These are phyloP conservation scores for Lagria hirta DNA, from an alignment of 2,888 invertebrate genomes.

Conservation along the genomic window DNA sequence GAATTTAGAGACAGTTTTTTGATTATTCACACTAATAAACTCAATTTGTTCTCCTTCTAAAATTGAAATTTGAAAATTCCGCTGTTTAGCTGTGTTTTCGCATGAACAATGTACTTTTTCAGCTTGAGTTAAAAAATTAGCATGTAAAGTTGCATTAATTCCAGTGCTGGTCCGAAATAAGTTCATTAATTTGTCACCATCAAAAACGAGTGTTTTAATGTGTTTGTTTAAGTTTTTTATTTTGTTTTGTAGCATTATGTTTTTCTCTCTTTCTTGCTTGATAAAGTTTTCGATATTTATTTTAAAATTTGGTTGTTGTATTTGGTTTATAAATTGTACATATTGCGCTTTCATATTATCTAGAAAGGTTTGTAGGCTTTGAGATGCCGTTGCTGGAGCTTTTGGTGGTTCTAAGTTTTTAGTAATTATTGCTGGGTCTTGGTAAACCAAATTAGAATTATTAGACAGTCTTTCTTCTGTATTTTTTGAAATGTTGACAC, in stretches of 20 bases:
- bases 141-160: conserved; percentile 82
- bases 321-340: conserved; percentile 78
- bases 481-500: conserved; percentile 80
- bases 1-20: conserved; percentile 75
- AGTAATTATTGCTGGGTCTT: conserved; percentile 81
- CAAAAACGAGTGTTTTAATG: conserved; percentile 87
- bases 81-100: conserved; percentile 85
- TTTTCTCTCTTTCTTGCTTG: conserved; percentile 74
- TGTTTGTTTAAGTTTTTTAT: conserved; percentile 92
- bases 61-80: conserved; percentile 78
- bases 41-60: conserved; percentile 77
- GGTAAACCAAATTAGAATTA: conserved; percentile 90
- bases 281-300: conserved; percentile 73
- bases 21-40: conserved; percentile 70
- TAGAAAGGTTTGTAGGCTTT: conserved; percentile 81
- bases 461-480: conserved; percentile 74
- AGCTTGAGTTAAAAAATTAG: conserved; percentile 81
- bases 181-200: conserved; percentile 86
- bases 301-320: conserved; percentile 79
- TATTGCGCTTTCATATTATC: conserved; percentile 86
- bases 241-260: conserved; percentile 77
- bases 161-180: conserved; percentile 89
- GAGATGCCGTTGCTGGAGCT: conserved; percentile 76
- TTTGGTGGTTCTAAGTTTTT: conserved; percentile 81
- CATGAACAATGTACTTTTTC: conserved; percentile 92